These are phyloP conservation scores for Endotricha flammealis DNA, from an alignment of 2,888 invertebrate species.

Conservation along the genomic window DNA sequence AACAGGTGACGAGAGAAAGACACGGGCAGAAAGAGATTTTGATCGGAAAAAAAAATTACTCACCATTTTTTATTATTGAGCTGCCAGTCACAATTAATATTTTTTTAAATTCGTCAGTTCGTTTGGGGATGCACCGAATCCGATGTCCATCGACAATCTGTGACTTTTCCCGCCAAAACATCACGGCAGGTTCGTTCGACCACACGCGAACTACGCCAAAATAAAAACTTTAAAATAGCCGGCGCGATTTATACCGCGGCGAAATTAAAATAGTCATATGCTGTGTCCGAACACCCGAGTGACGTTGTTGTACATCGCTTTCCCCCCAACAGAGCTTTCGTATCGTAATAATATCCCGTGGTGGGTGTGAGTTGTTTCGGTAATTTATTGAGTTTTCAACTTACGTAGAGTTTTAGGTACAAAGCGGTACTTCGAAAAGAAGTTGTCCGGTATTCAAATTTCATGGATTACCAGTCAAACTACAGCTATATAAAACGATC, in stretches of 20 bases:
- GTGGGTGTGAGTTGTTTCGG: neutral
- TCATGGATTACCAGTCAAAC: too few relatives aligned
- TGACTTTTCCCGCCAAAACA: slow-evolving; percentile 72
- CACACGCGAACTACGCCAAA: slow-evolving; percentile 77
- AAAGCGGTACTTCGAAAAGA: too few relatives aligned
- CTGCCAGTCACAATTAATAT: too few relatives aligned
- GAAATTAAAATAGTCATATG: slow-evolving; percentile 67
- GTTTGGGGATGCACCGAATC: slow-evolving; percentile 42
- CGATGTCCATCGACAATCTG: slow-evolving; percentile 45
- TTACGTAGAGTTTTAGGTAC: too few relatives aligned
- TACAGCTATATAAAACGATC: too few relatives aligned
- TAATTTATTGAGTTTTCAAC: too few relatives aligned
- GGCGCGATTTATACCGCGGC: slow-evolving; percentile 49
- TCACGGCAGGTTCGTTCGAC: slow-evolving; percentile 48
- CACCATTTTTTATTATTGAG: too few relatives aligned
- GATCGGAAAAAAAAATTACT: too few relatives aligned
- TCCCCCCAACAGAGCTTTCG: slow-evolving; percentile 62
- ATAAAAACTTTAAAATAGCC: slow-evolving; percentile 75
- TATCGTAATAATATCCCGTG: slow-evolving; percentile 15
- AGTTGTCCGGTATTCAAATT: too few relatives aligned
- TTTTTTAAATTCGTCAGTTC: neutral
- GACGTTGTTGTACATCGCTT: slow-evolving; percentile 35
- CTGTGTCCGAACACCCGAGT: slow-evolving; percentile 34
- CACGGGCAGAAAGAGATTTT: too few relatives aligned
- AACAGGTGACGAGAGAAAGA: too few relatives aligned